Base-by-base conservation (phyloP, 2,113 vertebrate species). In the Sturnus vulgaris region DNA sequence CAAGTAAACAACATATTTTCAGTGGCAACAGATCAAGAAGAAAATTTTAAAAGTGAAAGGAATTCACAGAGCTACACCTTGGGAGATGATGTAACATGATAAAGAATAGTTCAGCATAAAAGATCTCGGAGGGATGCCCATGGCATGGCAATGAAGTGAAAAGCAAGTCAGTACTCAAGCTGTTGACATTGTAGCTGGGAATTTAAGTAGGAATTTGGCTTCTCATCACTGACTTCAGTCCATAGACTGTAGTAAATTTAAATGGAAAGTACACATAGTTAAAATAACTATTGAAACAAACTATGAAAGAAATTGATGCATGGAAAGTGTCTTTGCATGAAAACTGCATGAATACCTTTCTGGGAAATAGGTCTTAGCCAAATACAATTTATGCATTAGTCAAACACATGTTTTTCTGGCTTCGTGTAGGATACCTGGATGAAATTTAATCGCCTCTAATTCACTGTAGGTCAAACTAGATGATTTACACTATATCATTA, bases 391-490 rank as follows among this genome's bases (percentile, higher is more conserved):
- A 92, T 94, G 83, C 88, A 84, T 92, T 90, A 97, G 72, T 91
- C 83, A 94, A 94, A 96, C 95, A 86, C 91, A 84, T 86, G 94
- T 95, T 95, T 96, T 95, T 96, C 95, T 95, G 83, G 92, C 91
- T 96, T 7, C 2, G 40, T 92, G 61, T 70, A 81, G 83, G 73
- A 65, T 92, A 91, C 49, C 91, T 89, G 66, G 78, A 87, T 85
- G 93, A 79, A 96, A 89, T 89, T n/a, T 95, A 95, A 91, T 93
- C 92, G 84, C 94, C 81, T 95, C 77, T 93, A 93, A 95, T 95
- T 95, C 66, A 87, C 91, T 92, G 72, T 70, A 90, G 92, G 95
- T 96, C 95, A 91, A 91, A 82, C 90, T 60, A 82, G 55, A 75
- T 86, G 42, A 84, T 94, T 94, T 94, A 92, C 39, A 82, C 76